Evolutionary conservation across 2,888 invertebrate species (phyloP).

Genomic region (Brenthis daphne): DNA sequence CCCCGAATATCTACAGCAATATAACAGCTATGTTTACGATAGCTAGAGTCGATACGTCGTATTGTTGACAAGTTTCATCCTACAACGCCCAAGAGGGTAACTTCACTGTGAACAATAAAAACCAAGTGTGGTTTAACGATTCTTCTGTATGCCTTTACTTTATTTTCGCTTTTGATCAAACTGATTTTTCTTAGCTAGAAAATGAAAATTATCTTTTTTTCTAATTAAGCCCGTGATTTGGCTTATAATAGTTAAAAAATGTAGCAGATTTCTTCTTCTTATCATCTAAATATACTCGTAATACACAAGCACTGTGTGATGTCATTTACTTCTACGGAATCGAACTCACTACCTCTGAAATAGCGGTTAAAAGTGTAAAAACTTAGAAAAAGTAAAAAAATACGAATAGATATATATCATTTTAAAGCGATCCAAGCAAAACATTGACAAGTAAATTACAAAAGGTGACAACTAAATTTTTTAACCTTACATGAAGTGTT

Average conservation of each 20-base stretch:
- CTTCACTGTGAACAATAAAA: slow-evolving; percentile 12
- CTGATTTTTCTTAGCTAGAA: neutral
- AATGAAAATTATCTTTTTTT: too few relatives aligned
- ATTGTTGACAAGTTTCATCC: slow-evolving; percentile 16
- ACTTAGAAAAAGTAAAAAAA: too few relatives aligned
- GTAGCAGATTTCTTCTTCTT: too few relatives aligned
- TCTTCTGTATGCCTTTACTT: neutral
- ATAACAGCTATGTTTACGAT: slow-evolving; percentile 8
- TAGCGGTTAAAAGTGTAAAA: too few relatives aligned
- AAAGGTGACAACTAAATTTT: slow-evolving; percentile 26
- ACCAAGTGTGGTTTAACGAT: neutral
- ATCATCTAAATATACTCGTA: too few relatives aligned
- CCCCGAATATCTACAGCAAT: slow-evolving; percentile 1
- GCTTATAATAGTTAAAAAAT: too few relatives aligned
- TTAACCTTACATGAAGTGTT: slow-evolving; percentile 13
- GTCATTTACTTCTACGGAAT: too few relatives aligned
- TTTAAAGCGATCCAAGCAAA: neutral
- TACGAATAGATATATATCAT: neutral
- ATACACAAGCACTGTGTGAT: too few relatives aligned
- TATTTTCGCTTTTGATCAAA: neutral
- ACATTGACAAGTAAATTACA: slow-evolving; percentile 25
- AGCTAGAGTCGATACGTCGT: slow-evolving; percentile 6
- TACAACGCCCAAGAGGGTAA: slow-evolving; percentile 17
- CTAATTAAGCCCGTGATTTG: too few relatives aligned
- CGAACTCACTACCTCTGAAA: too few relatives aligned